Evolutionary conservation across 2,888 invertebrate genomes (phyloP), one percentile per base, ranked within the genome.

Genomic region (Temnothorax rugatulus): DNA sequence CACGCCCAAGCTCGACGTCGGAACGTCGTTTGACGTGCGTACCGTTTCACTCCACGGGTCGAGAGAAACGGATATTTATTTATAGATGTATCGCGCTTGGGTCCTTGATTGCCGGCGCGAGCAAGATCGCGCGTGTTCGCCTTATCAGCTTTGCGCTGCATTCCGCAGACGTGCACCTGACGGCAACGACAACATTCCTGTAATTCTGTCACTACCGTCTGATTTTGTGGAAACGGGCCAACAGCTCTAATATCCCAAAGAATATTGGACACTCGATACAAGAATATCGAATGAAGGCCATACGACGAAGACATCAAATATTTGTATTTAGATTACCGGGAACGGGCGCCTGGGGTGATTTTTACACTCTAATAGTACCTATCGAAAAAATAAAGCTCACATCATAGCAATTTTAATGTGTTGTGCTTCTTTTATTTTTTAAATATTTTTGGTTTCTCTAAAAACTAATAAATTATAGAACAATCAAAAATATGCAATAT

Each of bases 71-170:
- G 88, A 92, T 68, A 68, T 50, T 93, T 93, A 93, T 93, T 93
- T 93, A 92, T 93, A 93, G 93, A 91, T 84, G 44, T 59, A 69
- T 71, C 68, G 79, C 29, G 79, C 64, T 34, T 34, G 68, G 86
- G 91, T 91, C 92, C 93, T 93, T 93, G 92, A 93, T 93, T 91
- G 91, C 85, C 21, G 54, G 21, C 44, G 57, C 57, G 68, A 77
- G 41, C 38, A 13, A 69, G 47, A 69, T 47, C 69, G 21, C 18
- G 57, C 38, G 79, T 38, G 79, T 50, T 44, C 59, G 38, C 76
- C 77, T 86, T 86, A 87, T 88, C 85, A 84, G 66, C 13, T 13
- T 13, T 61, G 38, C 47, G 8, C 68, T 44, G 44, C 41, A 54
- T 64, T 29, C 50, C 64, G 34, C 63, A 29, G 29, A 61, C 29